phyloP scores from a whole-genome alignment of 2,888 invertebrate genomes.

The Xestia ashworthii region DNA sequence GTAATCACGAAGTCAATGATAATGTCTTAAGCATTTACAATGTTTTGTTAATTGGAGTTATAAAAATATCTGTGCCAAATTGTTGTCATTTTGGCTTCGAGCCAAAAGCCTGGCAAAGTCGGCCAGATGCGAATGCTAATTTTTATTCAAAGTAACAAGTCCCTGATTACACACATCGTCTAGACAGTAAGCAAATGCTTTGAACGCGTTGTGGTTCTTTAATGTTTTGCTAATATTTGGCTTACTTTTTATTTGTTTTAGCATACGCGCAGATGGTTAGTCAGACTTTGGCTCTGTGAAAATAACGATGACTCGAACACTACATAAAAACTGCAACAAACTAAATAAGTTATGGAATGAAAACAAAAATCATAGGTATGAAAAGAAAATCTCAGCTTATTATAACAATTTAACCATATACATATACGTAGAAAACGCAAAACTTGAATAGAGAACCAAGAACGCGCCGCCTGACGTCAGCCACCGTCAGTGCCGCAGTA shows the following conservation, averaged over 20 bases:
- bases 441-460: too few species aligned
- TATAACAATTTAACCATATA: neutral
- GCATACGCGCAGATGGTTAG: neutral
- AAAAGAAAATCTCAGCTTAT: neutral
- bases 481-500: too few species aligned
- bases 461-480: too few species aligned
- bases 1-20: slow-evolving; percentile 19
- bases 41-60: slow-evolving; percentile 57
- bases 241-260: neutral
- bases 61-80: slow-evolving; percentile 61
- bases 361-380: neutral
- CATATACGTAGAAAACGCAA: too few species aligned
- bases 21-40: slow-evolving; percentile 46
- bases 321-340: neutral
- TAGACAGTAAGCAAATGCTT: slow-evolving; percentile 45
- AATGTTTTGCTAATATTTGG: slow-evolving; percentile 10
- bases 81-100: slow-evolving; percentile 56
- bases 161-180: slow-evolving; percentile 42
- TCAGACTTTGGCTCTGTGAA: neutral
- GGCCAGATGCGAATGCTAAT: slow-evolving; percentile 57
- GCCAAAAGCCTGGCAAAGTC: slow-evolving; percentile 44
- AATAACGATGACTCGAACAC: neutral
- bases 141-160: slow-evolving; percentile 54
- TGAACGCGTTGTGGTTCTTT: slow-evolving; percentile 29
- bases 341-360: neutral